phyloP scores from a whole-genome alignment of 2,113 vertebrate species.

The Gopherus flavomarginatus region DNA sequence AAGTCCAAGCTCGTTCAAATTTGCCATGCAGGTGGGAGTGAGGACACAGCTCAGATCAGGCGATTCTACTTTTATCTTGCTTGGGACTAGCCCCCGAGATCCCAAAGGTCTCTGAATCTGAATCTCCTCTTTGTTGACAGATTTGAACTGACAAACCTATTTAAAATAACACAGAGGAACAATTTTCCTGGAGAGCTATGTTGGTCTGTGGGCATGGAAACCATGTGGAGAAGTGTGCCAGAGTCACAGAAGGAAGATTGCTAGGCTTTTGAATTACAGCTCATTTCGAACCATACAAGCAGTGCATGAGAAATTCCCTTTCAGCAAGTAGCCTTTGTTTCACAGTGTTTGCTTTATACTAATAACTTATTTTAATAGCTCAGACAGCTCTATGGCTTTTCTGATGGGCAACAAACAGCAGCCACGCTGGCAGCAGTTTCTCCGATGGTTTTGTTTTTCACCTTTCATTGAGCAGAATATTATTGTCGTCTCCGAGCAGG shows the following conservation, averaged over 20 bases:
- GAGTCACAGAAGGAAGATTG: background rate
- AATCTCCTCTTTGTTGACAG: background rate
- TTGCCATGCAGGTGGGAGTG: background rate
- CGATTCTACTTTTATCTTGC: background rate
- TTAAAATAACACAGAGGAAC: background rate
- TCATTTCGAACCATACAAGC: constrained; percentile 59
- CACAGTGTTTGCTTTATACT: constrained; percentile 63
- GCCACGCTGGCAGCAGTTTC: background rate
- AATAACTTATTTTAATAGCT: constrained; percentile 77
- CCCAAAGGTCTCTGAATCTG: background rate
- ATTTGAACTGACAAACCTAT: background rate
- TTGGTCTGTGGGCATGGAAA: background rate
- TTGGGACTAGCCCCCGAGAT: background rate
- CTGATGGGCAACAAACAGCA: background rate
- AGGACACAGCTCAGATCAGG: background rate
- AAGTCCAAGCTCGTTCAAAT: background rate
- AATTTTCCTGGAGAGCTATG: background rate
- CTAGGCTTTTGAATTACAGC: constrained; percentile 1
- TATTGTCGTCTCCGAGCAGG: background rate
- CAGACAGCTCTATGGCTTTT: constrained; percentile 22
- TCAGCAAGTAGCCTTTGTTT: constrained; percentile 39
- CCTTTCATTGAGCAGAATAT: background rate
- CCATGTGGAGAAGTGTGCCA: background rate
- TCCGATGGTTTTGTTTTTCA: background rate
- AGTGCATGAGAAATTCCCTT: constrained; percentile 52